Conservation (phyloP, 1,140 invertebrate species). For the Pseudomyrmex concolor region DNA sequence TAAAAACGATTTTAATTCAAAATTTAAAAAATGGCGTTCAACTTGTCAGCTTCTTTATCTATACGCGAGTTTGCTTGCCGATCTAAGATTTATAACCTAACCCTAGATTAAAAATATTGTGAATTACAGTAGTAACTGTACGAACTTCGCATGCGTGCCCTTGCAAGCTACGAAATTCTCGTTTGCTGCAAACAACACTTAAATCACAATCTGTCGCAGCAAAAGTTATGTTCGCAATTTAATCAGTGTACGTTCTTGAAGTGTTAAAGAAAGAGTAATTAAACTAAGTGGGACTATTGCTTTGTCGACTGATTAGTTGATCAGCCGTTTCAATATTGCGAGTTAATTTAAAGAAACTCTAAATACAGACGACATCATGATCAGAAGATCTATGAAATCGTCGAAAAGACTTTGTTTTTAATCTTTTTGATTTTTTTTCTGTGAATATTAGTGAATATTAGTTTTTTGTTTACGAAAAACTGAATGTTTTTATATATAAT, state of each 20-base stretch:
- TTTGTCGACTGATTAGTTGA: slow-evolving; percentile 5
- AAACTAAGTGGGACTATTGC: slow-evolving; percentile 32
- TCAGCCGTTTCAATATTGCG: background rate
- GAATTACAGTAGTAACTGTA: slow-evolving; percentile 24
- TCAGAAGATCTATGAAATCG: background rate
- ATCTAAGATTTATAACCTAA: background rate
- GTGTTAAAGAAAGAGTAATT: slow-evolving; percentile 24
- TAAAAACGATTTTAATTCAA: background rate
- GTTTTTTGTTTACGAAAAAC: background rate
- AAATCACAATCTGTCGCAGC: slow-evolving; percentile 10
- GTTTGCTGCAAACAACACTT: slow-evolving; percentile 29
- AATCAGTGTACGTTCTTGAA: slow-evolving; percentile 19
- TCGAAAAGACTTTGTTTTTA: background rate
- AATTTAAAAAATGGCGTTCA: slow-evolving; percentile 18
- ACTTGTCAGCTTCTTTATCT: background rate
- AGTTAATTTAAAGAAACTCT: background rate
- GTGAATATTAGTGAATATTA: background rate
- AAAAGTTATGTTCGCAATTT: slow-evolving; percentile 10
- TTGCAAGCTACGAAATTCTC: slow-evolving; percentile 20
- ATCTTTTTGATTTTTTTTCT: background rate
- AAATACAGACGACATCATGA: background rate
- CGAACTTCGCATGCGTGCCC: background rate
- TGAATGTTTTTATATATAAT: background rate
- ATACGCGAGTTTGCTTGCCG: background rate
- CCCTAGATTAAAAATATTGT: background rate